A percentile compares a stretch with the other conserved stretches of the same genome.
phyloP scores from a whole-genome alignment of 2,113 vertebrate species.

The Xiphias gladius region DNA sequence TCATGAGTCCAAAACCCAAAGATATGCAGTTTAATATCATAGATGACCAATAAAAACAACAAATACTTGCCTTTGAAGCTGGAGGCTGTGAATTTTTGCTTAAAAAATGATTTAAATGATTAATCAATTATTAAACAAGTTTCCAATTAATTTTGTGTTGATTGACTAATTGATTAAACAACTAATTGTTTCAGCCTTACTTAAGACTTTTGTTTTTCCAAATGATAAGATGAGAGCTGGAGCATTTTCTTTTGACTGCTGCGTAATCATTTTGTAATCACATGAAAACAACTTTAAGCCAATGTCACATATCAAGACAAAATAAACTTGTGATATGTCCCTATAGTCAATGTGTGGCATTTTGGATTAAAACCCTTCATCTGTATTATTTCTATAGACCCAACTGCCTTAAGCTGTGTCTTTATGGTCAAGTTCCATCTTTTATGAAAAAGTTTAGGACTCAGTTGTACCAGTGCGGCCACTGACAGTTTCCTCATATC shows the following conservation, averaged over 20 bases:
- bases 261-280: too few relatives aligned
- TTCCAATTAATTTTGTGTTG: too few relatives aligned
- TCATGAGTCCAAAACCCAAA: background rate
- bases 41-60: background rate
- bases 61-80: background rate
- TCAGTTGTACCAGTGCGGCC: slow-evolving; percentile 2
- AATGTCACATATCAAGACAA: background rate
- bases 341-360: background rate
- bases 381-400: slow-evolving; percentile 6
- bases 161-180: background rate
- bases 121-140: too few relatives aligned
- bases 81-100: too few relatives aligned
- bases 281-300: background rate
- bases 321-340: background rate
- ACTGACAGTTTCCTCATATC: background rate
- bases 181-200: too few relatives aligned
- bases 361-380: background rate
- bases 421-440: background rate
- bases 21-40: background rate
- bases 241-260: too few relatives aligned
- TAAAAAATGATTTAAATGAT: too few relatives aligned
- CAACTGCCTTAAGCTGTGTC: background rate
- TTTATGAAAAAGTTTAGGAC: background rate
- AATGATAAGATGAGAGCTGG: too few relatives aligned
- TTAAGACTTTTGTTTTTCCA: too few relatives aligned